Evolutionary conservation across 1,140 invertebrate genomes (phyloP), one percentile per base, ranked within the genome.

Genomic region (Bombyx mandarina): DNA sequence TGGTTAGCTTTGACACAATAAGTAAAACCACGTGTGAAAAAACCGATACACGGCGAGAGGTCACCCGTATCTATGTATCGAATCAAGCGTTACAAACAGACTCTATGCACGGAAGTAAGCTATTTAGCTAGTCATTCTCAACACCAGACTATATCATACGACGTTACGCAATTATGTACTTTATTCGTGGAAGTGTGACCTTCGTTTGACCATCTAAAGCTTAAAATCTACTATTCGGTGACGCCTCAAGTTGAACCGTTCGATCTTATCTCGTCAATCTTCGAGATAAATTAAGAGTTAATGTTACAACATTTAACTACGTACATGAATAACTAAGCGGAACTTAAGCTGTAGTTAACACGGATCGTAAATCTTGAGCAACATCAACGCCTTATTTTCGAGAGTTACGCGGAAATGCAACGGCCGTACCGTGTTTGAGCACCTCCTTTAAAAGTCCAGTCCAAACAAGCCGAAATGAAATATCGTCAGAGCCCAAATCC

Each of bases 401-500:
- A 63, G 44, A 52, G 63, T 58, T 55, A 71, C 70, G 66, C 75
- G 72, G 70, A 76, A 71, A 71, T 70, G 66, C 57, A 61, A 48
- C 45, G 46, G 46, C 57, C 46, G 42, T 51, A 51, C 54, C 56
- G 57, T 64, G 57, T 66, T 65, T 52, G 57, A 67, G 50, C 48
- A 62, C 52, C 55, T 63, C 61, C 67, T 72, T 69, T 61, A 54
- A 62, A 70, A 71, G 59, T 66, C 63, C 57, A 60, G 47, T 58
- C 58, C 58, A 69, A 76, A 72, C 71, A 70, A 46, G 59, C 53
- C 60, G 64, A 80, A 71, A 74, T 78, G 71, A 77, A 78, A 78
- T 70, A 73, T 73, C 62, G 62, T 57, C 53, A 48, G 56, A 58
- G 59, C 50, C 52, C 43, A 63, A 58, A 56, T 63, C 52, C 56